A percentile compares a stretch with the other conserved stretches of the same genome.
Evolutionary conservation across 2,797 vertebrate genomes (phyloP).

Genomic region (Pseudochaenichthys georgianus): DNA sequence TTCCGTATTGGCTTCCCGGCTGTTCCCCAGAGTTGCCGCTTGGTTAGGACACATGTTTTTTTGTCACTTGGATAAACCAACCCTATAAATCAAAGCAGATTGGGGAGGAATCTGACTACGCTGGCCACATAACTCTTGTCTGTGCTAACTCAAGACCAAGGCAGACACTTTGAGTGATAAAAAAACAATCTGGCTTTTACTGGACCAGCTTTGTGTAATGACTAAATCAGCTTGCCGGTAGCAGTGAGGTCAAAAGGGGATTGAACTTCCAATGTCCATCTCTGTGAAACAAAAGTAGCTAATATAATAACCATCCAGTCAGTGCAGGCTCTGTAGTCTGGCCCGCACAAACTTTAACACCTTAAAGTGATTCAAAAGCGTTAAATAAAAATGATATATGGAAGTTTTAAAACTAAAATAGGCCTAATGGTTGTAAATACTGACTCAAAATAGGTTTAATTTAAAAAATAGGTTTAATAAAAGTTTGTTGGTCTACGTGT

Average conservation of each 20-base stretch:
- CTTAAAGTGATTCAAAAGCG: neutral
- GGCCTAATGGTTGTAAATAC: neutral
- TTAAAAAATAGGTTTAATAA: neutral
- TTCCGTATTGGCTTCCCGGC: too few relatives aligned
- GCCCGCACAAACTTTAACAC: neutral
- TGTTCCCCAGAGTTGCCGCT: too few relatives aligned
- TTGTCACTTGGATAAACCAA: neutral
- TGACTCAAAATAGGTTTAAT: neutral
- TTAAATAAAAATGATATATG: neutral
- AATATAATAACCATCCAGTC: constrained; percentile 58
- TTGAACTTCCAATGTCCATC: constrained; percentile 37
- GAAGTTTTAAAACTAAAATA: neutral
- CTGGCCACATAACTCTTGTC: constrained; percentile 4
- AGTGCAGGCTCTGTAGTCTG: constrained; percentile 30
- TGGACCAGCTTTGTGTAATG: constrained; percentile 47
- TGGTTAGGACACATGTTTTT: neutral
- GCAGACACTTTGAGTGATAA: constrained; percentile 29
- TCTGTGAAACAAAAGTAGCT: constrained; percentile 61
- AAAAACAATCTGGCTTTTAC: constrained; percentile 51
- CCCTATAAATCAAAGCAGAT: constrained; percentile 13
- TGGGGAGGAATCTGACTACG: neutral
- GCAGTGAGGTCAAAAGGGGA: constrained; percentile 58
- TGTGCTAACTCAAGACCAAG: constrained; percentile 1
- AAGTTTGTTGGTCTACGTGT: neutral
- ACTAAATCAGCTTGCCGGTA: constrained; percentile 60